phyloP scores from a whole-genome alignment of 1,140 invertebrate genomes.

The Drosophila kepulauana region DNA sequence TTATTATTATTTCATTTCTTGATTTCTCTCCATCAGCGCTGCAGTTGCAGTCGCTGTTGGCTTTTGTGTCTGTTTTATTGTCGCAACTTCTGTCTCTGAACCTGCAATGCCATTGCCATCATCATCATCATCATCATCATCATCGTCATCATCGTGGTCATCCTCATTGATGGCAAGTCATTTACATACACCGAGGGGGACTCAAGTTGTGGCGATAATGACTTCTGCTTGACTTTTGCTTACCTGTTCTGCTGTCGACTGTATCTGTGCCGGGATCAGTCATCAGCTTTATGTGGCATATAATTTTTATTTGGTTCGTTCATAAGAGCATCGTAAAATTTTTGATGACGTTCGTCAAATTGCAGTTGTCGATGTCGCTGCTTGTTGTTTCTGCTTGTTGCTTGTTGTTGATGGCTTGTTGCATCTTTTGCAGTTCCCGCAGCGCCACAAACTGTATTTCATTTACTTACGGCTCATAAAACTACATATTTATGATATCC shows the following conservation, averaged over 20 bases:
- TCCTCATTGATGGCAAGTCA: slow-evolving; percentile 38
- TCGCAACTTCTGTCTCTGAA: slow-evolving; percentile 35
- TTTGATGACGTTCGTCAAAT: slow-evolving; percentile 78
- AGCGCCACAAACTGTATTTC: slow-evolving; percentile 25
- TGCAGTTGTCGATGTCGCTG: slow-evolving; percentile 48
- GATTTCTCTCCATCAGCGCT: slow-evolving; percentile 72
- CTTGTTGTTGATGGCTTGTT: slow-evolving; percentile 12
- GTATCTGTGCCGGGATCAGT: slow-evolving; percentile 57
- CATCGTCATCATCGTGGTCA: slow-evolving; percentile 1
- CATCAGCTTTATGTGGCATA: slow-evolving; percentile 77
- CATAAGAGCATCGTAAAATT: slow-evolving; percentile 73
- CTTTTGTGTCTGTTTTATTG: slow-evolving; percentile 61
- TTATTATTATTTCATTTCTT: slow-evolving; percentile 78
- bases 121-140: background rate
- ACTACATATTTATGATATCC: slow-evolving; percentile 37
- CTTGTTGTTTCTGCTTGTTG: slow-evolving; percentile 1
- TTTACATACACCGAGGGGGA: slow-evolving; percentile 21
- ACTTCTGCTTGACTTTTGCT: slow-evolving; percentile 25
- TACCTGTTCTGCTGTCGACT: slow-evolving; percentile 45
- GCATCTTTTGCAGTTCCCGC: slow-evolving; percentile 18
- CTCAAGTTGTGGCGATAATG: slow-evolving; percentile 35
- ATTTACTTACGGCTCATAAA: slow-evolving; percentile 30
- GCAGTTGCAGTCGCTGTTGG: slow-evolving; percentile 31
- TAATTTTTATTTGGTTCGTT: slow-evolving; percentile 73
- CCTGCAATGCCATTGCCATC: slow-evolving; percentile 13